A percentile compares a stretch with the other conserved stretches of the same genome.
Evolutionary conservation across 2,113 vertebrate species (phyloP).

Genomic region (Drymodes brunneopygia): DNA sequence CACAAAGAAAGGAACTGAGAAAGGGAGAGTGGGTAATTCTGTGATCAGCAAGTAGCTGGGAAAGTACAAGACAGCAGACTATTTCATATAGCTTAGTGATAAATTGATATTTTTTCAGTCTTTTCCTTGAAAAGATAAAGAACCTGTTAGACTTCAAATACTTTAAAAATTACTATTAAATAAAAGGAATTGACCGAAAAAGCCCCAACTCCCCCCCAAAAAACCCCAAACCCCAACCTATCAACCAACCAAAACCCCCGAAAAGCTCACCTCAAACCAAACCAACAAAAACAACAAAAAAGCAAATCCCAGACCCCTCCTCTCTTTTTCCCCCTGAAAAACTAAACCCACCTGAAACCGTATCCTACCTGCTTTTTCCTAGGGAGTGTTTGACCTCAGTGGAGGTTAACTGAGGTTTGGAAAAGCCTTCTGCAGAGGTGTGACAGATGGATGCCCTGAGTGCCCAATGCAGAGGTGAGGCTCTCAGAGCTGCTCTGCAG

Average conservation of each 20-base stretch:
- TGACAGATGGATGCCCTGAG: not conserved
- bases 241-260: fast-evolving
- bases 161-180: not conserved
- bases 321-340: fast-evolving
- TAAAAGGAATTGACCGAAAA: not conserved
- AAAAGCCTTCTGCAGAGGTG: not conserved
- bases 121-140: not conserved
- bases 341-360: not conserved
- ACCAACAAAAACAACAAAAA: not conserved
- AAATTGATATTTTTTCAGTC: not conserved
- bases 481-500: not conserved
- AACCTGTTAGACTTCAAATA: not conserved
- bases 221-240: fast-evolving
- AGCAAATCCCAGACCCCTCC: fast-evolving
- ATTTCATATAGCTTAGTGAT: not conserved
- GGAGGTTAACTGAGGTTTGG: not conserved
- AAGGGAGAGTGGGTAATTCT: conserved; percentile 22
- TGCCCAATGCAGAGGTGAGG: not conserved
- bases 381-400: not conserved
- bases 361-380: not conserved
- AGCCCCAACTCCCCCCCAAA: no score
- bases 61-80: not conserved
- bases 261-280: not conserved
- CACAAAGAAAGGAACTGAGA: conserved; percentile 19
- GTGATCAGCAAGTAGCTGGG: not conserved